Evolutionary conservation across 2,113 vertebrate species (phyloP), one percentile per base, ranked within the genome.

Genomic region (Oncorhynchus kisutch): DNA sequence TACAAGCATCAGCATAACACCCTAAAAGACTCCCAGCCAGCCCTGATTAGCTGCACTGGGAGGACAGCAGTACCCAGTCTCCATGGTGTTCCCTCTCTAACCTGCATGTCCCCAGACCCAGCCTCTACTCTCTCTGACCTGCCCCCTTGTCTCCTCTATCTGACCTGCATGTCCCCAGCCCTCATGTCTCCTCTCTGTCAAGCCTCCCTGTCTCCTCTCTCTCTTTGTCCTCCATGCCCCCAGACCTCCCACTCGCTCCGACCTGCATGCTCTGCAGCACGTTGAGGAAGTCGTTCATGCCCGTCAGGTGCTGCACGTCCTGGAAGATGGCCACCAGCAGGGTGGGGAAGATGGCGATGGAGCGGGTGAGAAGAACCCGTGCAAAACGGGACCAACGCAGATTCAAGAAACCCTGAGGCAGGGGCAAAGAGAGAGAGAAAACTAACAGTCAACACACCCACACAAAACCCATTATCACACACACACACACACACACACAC

Each of bases 261-360:
- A 67, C 18, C 67, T 91, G 91, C 70, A 97, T 92, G 90, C 39
- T 98, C 90, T 96, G 95, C 2, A 98, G 93, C 5, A 98, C 95
- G 0, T 99, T 99, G 1, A 99, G 90, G 91, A 99, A 97, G 88
- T 99, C 95, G 8, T 99, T 99, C 97, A 99, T 99, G 34, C 96
- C 96, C 0, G 97, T 99, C 4, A 99, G 86, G 85, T 91, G 94
- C 16, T 93, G 91, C 0, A 97, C 92, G 0, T 99, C 95, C 91
- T 98, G 94, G 77, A 99, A 99, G 79, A 97, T 86, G 70, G 97
- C 94, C 0, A 99, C 95, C 25, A 98, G 85, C 71, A 99, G 92
- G 0, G 97, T 97, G 65, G 97, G 96, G 2, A 93, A 92, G 85
- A 99, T 92, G 73, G 97, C 97, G 3, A 99, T 94, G 18, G 95